A percentile compares a stretch with the other conserved stretches of the same genome.
phyloP scores from a whole-genome alignment of 2,113 vertebrate genomes.

The Trinectes maculatus region DNA sequence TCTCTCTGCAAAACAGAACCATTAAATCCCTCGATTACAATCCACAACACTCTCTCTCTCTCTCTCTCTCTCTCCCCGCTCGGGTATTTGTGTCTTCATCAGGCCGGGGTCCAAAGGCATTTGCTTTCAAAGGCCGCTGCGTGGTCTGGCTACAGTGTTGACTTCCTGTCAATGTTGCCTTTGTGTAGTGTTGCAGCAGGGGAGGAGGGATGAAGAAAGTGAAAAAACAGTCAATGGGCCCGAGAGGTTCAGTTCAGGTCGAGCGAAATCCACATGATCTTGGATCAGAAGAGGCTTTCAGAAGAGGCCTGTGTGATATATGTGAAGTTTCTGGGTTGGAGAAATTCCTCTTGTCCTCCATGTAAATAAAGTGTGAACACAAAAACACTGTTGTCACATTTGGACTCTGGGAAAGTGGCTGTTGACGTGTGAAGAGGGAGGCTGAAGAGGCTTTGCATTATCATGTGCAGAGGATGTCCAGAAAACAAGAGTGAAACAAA shows the following conservation, averaged over 20 bases:
- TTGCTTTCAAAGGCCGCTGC: slow-evolving; percentile 49
- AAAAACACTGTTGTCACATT: too few relatives aligned
- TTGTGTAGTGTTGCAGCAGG: slow-evolving; percentile 30
- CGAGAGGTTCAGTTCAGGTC: neutral
- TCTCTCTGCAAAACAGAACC: neutral
- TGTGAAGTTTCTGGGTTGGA: neutral
- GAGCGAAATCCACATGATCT: neutral
- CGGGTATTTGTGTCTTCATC: slow-evolving; percentile 1
- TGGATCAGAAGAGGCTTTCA: neutral
- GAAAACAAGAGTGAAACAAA: too few relatives aligned
- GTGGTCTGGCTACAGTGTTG: slow-evolving; percentile 31
- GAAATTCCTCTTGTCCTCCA: neutral
- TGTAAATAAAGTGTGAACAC: neutral
- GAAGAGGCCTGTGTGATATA: neutral
- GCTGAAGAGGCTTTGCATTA: too few relatives aligned
- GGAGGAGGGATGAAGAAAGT: neutral
- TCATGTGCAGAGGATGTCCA: too few relatives aligned
- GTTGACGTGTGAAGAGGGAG: too few relatives aligned
- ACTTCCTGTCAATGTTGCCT: slow-evolving; percentile 44
- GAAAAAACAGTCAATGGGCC: neutral
- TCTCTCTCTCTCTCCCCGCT: neutral
- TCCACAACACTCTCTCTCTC: neutral
- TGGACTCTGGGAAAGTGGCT: too few relatives aligned
- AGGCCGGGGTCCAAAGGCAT: slow-evolving; percentile 46
- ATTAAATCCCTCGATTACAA: neutral